phyloP scores from a whole-genome alignment of 2,797 vertebrate genomes.

The Loris lydekkerianus region DNA sequence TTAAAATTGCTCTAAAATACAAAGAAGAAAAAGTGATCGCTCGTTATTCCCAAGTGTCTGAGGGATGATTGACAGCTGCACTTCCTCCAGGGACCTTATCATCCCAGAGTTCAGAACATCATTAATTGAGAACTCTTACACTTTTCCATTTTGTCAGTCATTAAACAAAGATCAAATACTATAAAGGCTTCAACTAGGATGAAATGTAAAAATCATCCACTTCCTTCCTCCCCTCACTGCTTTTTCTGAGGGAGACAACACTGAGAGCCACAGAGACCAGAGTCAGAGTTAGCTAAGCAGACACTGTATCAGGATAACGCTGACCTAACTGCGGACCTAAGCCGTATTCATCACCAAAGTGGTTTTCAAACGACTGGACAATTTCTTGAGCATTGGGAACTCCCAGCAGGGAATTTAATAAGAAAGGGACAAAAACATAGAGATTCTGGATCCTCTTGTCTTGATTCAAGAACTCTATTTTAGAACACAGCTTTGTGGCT shows the following conservation, averaged over 20 bases:
- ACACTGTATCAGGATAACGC: neutral
- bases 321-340: neutral
- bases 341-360: neutral
- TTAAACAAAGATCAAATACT: constrained; percentile 38
- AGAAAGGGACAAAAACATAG: neutral
- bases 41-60: constrained; percentile 58
- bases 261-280: neutral
- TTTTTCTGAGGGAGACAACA: neutral
- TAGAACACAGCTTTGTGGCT: no score
- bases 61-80: constrained; percentile 27
- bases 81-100: constrained; percentile 4
- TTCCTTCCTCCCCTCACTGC: neutral
- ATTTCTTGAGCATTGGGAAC: neutral
- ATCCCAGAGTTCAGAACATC: constrained; percentile 48
- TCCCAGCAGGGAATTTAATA: neutral
- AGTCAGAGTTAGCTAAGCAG: neutral
- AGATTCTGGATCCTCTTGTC: neutral
- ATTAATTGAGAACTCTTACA: constrained; percentile 37
- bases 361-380: neutral
- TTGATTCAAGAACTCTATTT: neutral
- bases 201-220: neutral
- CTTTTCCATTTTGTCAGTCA: constrained; percentile 14
- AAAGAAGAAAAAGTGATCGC: constrained; percentile 51
- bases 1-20: constrained; percentile 63
- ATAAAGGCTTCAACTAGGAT: neutral